Evolutionary conservation across 2,888 invertebrate genomes (phyloP).

Genomic region (Protophormia terraenovae): DNA sequence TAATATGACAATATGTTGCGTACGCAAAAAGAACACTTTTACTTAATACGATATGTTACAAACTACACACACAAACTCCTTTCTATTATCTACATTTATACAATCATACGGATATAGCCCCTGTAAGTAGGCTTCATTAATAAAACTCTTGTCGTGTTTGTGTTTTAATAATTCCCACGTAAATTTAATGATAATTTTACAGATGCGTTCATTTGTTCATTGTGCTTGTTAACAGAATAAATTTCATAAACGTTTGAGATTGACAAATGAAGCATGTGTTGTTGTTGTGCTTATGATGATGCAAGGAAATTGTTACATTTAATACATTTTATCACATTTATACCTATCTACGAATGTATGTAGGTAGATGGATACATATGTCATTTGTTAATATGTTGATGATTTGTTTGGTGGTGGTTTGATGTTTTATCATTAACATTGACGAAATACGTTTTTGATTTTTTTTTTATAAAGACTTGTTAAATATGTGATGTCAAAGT

Average conservation of each 20-base stretch:
- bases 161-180: slow-evolving; percentile 53
- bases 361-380: too few relatives aligned
- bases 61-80: not conserved
- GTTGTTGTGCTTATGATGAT: too few relatives aligned
- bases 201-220: too few relatives aligned
- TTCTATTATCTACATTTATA: not conserved
- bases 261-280: slow-evolving; percentile 66
- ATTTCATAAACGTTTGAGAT: slow-evolving; percentile 41
- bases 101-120: not conserved
- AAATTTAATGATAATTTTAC: slow-evolving; percentile 59
- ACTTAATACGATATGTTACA: not conserved
- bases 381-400: not conserved
- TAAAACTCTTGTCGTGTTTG: not conserved
- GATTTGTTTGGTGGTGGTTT: slow-evolving; percentile 41
- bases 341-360: not conserved
- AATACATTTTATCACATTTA: slow-evolving; percentile 36
- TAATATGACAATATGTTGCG: slow-evolving; percentile 63
- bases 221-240: slow-evolving; percentile 47
- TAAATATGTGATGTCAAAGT: slow-evolving; percentile 11
- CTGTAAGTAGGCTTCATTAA: slow-evolving; percentile 39
- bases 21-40: slow-evolving; percentile 14
- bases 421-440: not conserved
- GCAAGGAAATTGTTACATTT: not conserved
- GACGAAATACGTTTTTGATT: slow-evolving; percentile 26
- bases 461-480: too few relatives aligned